Evolutionary conservation across 2,797 vertebrate species (phyloP).

Genomic region (Sebastes nivosus): DNA sequence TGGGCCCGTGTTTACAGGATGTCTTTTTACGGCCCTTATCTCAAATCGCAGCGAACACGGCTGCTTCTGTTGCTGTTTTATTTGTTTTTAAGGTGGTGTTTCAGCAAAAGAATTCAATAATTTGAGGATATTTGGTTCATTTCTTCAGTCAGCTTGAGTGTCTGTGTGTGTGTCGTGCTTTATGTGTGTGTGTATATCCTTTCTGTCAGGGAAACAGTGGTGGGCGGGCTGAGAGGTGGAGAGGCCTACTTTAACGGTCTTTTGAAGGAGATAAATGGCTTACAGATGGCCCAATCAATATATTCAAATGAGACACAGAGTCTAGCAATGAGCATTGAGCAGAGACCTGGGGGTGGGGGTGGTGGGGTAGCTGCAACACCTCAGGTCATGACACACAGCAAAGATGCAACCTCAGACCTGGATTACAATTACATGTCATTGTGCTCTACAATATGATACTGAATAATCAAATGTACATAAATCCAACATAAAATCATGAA

Average conservation of each 20-base stretch:
- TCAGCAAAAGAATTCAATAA: conserved; percentile 35
- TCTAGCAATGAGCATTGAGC: conserved; percentile 65
- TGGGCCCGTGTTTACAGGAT: conserved; percentile 53
- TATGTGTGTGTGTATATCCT: conserved; percentile 51
- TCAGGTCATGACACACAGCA: conserved; percentile 57
- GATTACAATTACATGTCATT: conserved; percentile 5
- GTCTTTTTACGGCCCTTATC: conserved; percentile 52
- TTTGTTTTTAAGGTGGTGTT: conserved; percentile 58
- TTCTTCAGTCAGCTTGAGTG: conserved; percentile 10
- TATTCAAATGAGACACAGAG: conserved; percentile 85
- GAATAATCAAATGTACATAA: not conserved
- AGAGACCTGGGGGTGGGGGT: conserved; percentile 16
- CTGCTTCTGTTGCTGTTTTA: conserved; percentile 29
- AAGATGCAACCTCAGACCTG: conserved; percentile 33
- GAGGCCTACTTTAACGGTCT: conserved; percentile 80
- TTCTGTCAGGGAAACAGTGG: conserved; percentile 70
- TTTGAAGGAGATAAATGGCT: conserved; percentile 88
- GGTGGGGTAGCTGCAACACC: conserved; percentile 34
- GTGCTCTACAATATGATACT: not conserved
- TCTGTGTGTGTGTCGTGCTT: conserved; percentile 12
- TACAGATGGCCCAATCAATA: conserved; percentile 89
- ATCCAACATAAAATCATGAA: not conserved
- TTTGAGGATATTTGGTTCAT: conserved; percentile 30
- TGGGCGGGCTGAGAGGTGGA: conserved; percentile 76
- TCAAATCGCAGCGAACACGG: conserved; percentile 51